Evolutionary conservation across 2,888 invertebrate species (phyloP), one percentile per base, ranked within the genome.

Genomic region (Diaprepes abbreviatus): DNA sequence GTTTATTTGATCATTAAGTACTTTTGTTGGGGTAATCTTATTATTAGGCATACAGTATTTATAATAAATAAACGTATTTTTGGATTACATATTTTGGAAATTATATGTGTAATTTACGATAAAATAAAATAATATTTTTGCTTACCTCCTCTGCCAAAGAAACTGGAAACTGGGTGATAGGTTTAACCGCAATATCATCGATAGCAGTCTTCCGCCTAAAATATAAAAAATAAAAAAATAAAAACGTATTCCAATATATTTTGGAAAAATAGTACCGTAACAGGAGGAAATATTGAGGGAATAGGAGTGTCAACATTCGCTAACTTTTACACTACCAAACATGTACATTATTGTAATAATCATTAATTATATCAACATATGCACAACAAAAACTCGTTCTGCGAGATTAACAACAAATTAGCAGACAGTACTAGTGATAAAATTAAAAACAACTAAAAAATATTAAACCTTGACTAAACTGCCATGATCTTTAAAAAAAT

Each of bases 141-240:
- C 88, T 88, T 82, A 93, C 93, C 89, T 94, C 94, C 84, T 94
- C 94, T 79, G 93, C 92, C 66, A 94, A 85, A n/a, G 91, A 89
- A 24, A 93, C 88, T 17, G 95, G 95, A 82, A 96, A 96, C 83
- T 93, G 93, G 19, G 92, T 92, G 59, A 96, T 88, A 6, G 95
- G 95, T 81, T 93, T 94, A 28, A 96, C 95, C n/a, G 96, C 95
- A 71, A 95, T 90, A 78, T 94, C 93, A 81, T 92, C 90, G 75
- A 93, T 81, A 43, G 91, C 93, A 35, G 89, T 84, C 74, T 90
- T 89, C 79, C 91, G 88, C 83, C 93, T 93, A 86, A 59, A 88
- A 55, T 31, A 57, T 63, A 43, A 67, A 60, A 70, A 71, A 31
- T 62, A 66, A 50, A 48, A 31, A 35, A 36, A 16, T 36, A 36